phyloP scores from a whole-genome alignment of 2,888 invertebrate species.

The Stenichneumon culpator region DNA sequence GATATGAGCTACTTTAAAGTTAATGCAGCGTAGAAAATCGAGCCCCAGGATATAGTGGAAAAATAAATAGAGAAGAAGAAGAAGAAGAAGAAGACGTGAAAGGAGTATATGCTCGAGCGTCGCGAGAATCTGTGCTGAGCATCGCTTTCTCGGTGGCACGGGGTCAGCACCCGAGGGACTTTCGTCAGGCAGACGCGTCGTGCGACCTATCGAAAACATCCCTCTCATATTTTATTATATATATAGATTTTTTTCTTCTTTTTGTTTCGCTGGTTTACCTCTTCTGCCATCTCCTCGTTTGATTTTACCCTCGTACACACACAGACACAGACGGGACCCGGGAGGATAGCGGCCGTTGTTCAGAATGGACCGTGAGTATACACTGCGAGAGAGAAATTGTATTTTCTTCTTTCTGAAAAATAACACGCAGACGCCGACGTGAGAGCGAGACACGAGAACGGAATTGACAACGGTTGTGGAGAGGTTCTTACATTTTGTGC shows the following conservation, averaged over 20 bases:
- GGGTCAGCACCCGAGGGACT: slow-evolving; percentile 54
- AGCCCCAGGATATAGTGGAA: slow-evolving; percentile 22
- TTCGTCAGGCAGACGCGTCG: slow-evolving; percentile 30
- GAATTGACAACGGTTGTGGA: not conserved
- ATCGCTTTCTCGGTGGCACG: slow-evolving; percentile 41
- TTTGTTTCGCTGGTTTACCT: slow-evolving; percentile 28
- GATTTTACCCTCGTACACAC: not conserved
- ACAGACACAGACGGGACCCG: slow-evolving; percentile 8
- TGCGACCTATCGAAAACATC: slow-evolving; percentile 51
- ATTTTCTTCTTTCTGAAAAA: slow-evolving; percentile 35
- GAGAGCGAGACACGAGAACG: slow-evolving; percentile 2
- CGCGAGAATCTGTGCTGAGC: slow-evolving; percentile 50
- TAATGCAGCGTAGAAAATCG: slow-evolving; percentile 48
- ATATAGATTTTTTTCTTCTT: slow-evolving; percentile 10
- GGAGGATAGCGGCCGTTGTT: slow-evolving; percentile 56
- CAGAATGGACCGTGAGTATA: slow-evolving; percentile 38
- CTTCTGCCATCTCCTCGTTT: slow-evolving; percentile 23
- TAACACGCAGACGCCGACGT: not conserved
- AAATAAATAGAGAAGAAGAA: slow-evolving; percentile 21
- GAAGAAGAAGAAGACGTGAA: slow-evolving; percentile 11
- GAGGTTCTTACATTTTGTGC: slow-evolving; percentile 29
- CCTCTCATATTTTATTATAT: slow-evolving; percentile 16
- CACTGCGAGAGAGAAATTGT: slow-evolving; percentile 30
- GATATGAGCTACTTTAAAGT: slow-evolving; percentile 35
- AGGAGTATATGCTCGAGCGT: not conserved